A percentile compares a stretch with the other conserved stretches of the same genome.
Conservation (phyloP, 2,113 vertebrate genomes). For the Pomatostomus ruficeps region DNA sequence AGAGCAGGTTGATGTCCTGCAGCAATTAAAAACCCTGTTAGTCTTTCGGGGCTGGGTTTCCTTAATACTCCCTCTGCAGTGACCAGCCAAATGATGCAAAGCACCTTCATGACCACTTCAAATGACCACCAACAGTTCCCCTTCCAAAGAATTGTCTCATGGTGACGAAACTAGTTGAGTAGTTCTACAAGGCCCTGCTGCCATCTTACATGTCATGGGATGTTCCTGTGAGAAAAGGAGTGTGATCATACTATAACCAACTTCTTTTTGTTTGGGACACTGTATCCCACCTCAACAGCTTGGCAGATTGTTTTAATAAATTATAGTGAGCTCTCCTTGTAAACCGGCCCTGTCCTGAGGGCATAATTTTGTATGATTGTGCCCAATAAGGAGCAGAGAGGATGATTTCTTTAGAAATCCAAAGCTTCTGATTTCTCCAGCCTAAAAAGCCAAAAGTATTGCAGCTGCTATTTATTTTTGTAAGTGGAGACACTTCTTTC, state of each 20-base stretch:
- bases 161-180: not conserved
- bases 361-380: not conserved
- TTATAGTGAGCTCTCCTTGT: not conserved
- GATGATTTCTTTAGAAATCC: not conserved
- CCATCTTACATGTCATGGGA: not conserved
- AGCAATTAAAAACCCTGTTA: not conserved
- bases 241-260: accelerated
- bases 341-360: not conserved
- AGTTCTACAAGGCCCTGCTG: not conserved
- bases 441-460: conserved; percentile 20
- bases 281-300: not conserved
- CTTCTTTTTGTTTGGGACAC: not conserved
- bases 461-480: conserved; percentile 24
- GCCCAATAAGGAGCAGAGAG: not conserved
- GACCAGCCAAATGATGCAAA: not conserved
- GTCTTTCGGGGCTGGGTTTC: not conserved
- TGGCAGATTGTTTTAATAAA: not conserved
- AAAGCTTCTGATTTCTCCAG: not conserved
- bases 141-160: not conserved
- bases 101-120: not conserved
- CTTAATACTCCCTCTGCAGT: not conserved
- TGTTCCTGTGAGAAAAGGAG: not conserved
- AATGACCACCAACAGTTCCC: not conserved
- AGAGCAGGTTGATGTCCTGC: not conserved
- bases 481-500: not conserved